These are phyloP conservation scores for Leptopilina drosophilae DNA, from an alignment of 2,888 invertebrate genomes.

Conservation along the genomic window DNA sequence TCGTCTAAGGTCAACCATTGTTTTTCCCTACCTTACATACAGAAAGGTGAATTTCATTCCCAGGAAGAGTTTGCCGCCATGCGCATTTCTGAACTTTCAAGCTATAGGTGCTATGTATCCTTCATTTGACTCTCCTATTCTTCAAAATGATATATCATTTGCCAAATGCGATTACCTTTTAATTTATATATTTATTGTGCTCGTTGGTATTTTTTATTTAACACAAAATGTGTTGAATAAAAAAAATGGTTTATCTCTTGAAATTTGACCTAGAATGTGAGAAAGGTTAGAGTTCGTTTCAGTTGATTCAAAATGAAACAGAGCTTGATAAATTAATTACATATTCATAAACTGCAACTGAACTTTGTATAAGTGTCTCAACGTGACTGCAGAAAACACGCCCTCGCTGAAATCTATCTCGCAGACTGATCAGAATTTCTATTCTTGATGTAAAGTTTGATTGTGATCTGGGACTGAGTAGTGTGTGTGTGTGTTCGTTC, in stretches of 20 bases:
- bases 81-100: constrained; percentile 21
- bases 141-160: constrained; percentile 4
- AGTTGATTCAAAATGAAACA: neutral
- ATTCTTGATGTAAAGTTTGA: constrained; percentile 14
- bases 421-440: constrained; percentile 38
- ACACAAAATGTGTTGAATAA: no score
- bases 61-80: neutral
- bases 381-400: neutral
- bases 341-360: constrained; percentile 4
- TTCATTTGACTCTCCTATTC: neutral
- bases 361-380: constrained; percentile 10
- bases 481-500: neutral
- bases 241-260: neutral
- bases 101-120: neutral
- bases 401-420: constrained; percentile 19
- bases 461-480: neutral
- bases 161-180: no score
- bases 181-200: neutral
- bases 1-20: constrained; percentile 32
- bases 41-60: constrained; percentile 14
- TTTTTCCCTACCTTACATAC: neutral
- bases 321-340: constrained; percentile 23
- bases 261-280: constrained; percentile 13
- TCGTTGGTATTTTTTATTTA: neutral
- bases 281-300: neutral